Base-by-base conservation (phyloP, 35 echinoderm and acorn worm species). In the Ophiothrix spiculata region DNA sequence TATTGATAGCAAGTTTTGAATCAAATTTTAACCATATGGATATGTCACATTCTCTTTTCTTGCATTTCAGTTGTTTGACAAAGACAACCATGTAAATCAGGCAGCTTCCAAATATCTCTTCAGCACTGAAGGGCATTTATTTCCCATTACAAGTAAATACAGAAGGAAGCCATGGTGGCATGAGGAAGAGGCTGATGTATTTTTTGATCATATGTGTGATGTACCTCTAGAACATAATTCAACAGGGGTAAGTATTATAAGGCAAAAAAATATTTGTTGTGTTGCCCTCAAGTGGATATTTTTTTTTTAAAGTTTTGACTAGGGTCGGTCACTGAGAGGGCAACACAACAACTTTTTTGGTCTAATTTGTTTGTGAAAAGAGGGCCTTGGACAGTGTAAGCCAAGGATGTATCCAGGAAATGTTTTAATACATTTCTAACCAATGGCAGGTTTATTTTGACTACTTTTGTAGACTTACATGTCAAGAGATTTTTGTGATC, bases 121-220 rank as follows among this genome's bases (percentile, higher is more conserved):
- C 60, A 94, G 80, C n/a, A 98, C 95, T 0, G 95, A 98, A 79
- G 95, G 95, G 19, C 95, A 98, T 83, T 75, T 98, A 29, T 88
- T 98, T 75, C 95, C 95, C 16, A 76, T 98, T 25, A 80, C 63
- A 19, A 81, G 88, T 17, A 83, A 87, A 31, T 94, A 94, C 45
- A 75, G 88, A 17, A 76, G 64, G 19, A 91, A 84, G 36, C 36
- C 85, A 32, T 84, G 85, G 81, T 88, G 69, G 81, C 78, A 29
- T 23, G 42, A 84, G 45, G 63, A 90, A 75, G 41, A 54, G 34
- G 14, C 32, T 14, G 35, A 41, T 42, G 75, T 84, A 76, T 39
- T 69, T 29, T 31, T 39, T n/a, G 79, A 80, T 46, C 38, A 87
- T 32, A 32, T 87, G 56, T 74, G 64, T 75, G 38, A 42, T 28